Evolutionary conservation across 2,888 invertebrate genomes (phyloP).

Genomic region (Drymonia ruficornis): DNA sequence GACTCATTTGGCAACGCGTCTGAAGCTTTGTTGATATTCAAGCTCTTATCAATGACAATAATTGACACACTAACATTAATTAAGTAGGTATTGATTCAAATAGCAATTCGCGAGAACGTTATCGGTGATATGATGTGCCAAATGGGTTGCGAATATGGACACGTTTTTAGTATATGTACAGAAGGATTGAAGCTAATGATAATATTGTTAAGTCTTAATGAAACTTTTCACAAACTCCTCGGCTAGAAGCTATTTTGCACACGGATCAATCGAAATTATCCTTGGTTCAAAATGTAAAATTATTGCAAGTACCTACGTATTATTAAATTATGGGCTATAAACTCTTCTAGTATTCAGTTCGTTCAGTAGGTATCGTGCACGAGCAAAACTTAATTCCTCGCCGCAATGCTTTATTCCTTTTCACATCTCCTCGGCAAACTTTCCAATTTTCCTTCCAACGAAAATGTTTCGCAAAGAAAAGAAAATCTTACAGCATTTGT

Average conservation of each 20-base stretch:
- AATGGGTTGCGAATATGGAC: neutral
- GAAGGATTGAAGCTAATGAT: too few relatives aligned
- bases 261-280: too few relatives aligned
- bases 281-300: too few relatives aligned
- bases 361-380: neutral
- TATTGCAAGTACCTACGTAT: too few relatives aligned
- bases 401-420: conserved; percentile 3
- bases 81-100: neutral
- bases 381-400: neutral
- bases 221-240: too few relatives aligned
- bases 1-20: conserved; percentile 5
- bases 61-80: neutral
- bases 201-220: too few relatives aligned
- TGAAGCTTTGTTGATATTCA: neutral
- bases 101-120: neutral
- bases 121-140: neutral
- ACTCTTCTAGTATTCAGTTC: neutral
- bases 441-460: conserved; percentile 10
- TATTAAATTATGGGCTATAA: too few relatives aligned
- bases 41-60: neutral
- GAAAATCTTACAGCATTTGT: conserved; percentile 14
- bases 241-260: too few relatives aligned
- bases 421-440: conserved; percentile 3
- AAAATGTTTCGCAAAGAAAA: conserved; percentile 13
- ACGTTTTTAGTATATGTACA: too few relatives aligned